phyloP scores from a whole-genome alignment of 2,113 vertebrate genomes.

The Garra rufa region DNA sequence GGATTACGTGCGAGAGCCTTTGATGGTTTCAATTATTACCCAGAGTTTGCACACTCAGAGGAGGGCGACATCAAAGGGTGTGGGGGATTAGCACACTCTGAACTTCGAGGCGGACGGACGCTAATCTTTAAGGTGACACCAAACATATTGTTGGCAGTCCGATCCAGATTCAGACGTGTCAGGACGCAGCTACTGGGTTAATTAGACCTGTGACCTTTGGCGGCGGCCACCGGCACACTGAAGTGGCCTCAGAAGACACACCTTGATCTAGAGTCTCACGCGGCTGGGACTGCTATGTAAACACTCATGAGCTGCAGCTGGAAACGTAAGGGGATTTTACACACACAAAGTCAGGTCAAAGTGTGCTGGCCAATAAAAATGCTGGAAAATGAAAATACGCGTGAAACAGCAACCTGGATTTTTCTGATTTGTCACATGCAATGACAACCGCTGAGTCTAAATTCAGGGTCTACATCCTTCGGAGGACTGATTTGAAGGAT shows the following conservation, averaged over 20 bases:
- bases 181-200: slow-evolving; percentile 49
- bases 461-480: too few relatives aligned
- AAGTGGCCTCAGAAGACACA: slow-evolving; percentile 9
- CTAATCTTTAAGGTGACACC: slow-evolving; percentile 67
- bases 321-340: neutral
- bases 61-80: slow-evolving; percentile 63
- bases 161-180: slow-evolving; percentile 53
- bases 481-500: too few relatives aligned
- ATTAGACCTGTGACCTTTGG: slow-evolving; percentile 55
- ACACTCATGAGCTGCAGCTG: neutral
- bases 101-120: slow-evolving; percentile 50
- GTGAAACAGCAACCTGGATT: neutral
- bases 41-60: slow-evolving; percentile 61
- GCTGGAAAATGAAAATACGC: neutral
- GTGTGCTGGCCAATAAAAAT: neutral
- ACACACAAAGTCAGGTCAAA: neutral
- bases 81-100: slow-evolving; percentile 56
- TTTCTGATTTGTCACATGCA: neutral
- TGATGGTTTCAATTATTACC: slow-evolving; percentile 69
- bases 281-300: neutral
- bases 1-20: slow-evolving; percentile 63
- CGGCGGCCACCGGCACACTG: neutral
- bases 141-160: slow-evolving; percentile 61
- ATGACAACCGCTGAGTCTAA: too few relatives aligned
- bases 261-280: neutral